These are phyloP conservation scores for Pongo abelii DNA, from an alignment of 2,113 vertebrate genomes.

Conservation along the genomic window DNA sequence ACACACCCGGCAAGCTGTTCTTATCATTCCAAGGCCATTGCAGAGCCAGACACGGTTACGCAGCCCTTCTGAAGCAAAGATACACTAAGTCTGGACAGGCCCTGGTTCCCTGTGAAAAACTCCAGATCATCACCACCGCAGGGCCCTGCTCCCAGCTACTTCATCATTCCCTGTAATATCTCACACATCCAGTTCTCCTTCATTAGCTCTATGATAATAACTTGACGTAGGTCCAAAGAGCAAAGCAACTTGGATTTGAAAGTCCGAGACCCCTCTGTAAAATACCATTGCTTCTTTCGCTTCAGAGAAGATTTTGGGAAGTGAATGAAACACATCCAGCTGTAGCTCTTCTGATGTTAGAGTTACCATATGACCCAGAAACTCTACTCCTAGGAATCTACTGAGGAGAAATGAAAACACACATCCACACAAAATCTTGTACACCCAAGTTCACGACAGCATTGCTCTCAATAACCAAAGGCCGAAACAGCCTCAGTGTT, in stretches of 20 bases:
- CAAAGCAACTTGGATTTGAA: not conserved
- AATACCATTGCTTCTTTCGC: not conserved
- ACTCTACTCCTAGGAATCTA: not conserved
- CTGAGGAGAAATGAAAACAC: not conserved
- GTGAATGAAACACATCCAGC: no score
- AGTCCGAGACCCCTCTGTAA: no score
- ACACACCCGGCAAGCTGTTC: rapidly evolving
- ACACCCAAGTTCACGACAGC: rapidly evolving
- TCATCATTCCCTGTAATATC: not conserved
- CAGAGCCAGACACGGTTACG: rapidly evolving
- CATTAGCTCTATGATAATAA: not conserved
- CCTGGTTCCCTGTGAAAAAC: rapidly evolving
- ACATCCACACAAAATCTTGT: not conserved
- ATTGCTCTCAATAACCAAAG: rapidly evolving
- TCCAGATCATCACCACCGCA: rapidly evolving
- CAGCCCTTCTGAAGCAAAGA: not conserved
- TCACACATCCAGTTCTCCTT: not conserved
- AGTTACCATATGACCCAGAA: not conserved
- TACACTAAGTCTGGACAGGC: rapidly evolving
- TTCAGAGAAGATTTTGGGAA: not conserved
- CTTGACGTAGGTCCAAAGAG: not conserved
- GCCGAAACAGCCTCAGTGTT: no score
- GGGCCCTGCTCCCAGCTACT: not conserved
- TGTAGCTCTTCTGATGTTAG: not conserved
- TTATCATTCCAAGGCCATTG: rapidly evolving